These are phyloP conservation scores for Onychomys arenicola DNA, from an alignment of 2,797 vertebrate species.

Conservation along the genomic window DNA sequence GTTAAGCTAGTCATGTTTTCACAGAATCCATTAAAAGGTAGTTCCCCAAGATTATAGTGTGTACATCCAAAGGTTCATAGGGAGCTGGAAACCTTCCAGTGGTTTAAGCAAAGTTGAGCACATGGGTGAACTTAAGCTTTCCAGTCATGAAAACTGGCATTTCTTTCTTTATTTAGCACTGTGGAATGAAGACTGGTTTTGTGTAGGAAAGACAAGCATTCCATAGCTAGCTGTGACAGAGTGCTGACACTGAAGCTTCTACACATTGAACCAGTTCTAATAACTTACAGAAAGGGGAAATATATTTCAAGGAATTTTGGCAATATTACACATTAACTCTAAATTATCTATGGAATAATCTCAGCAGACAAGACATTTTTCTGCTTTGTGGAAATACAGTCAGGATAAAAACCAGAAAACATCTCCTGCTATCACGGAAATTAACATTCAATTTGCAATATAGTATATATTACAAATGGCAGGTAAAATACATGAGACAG, in stretches of 20 bases:
- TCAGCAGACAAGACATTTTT: neutral
- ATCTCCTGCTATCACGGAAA: neutral
- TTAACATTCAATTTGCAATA: neutral
- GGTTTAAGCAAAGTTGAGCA: neutral
- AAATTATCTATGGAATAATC: neutral
- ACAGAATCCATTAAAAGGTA: neutral
- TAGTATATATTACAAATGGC: neutral
- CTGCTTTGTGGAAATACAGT: neutral
- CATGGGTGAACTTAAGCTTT: neutral
- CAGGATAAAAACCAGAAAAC: neutral
- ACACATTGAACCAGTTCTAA: neutral
- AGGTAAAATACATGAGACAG: neutral
- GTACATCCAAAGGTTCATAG: neutral
- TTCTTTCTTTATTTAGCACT: neutral
- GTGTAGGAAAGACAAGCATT: neutral
- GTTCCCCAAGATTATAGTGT: neutral
- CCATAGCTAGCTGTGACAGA: neutral
- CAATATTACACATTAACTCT: neutral
- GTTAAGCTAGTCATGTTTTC: neutral
- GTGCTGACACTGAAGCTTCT: neutral
- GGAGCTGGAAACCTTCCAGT: neutral
- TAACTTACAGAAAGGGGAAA: neutral
- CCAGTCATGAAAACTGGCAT: neutral
- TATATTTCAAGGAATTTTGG: neutral
- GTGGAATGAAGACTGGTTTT: neutral